These are phyloP conservation scores for Lasius platythorax DNA, from an alignment of 2,888 invertebrate genomes.

Conservation along the genomic window DNA sequence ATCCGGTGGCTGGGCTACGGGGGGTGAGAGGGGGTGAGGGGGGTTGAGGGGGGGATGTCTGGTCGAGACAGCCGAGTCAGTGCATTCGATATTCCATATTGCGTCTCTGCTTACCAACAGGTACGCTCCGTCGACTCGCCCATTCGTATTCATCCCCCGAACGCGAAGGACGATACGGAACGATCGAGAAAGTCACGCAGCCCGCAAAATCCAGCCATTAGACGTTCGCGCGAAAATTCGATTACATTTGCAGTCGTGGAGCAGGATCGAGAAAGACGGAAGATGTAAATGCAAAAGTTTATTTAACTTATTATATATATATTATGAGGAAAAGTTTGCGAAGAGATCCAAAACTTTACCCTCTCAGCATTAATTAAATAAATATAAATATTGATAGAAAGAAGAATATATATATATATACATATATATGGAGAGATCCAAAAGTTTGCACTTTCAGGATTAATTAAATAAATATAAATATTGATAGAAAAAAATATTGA, in stretches of 20 bases:
- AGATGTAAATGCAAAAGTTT: not conserved
- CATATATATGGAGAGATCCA: too few species aligned
- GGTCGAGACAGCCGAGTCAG: slow-evolving; percentile 73
- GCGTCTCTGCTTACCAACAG: slow-evolving; percentile 72
- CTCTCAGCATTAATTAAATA: not conserved
- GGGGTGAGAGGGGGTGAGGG: not conserved
- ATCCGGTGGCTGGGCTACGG: slow-evolving; percentile 70
- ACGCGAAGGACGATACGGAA: slow-evolving; percentile 23
- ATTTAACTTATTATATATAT: not conserved
- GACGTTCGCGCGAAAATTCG: not conserved
- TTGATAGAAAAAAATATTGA: too few species aligned
- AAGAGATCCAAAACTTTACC: not conserved
- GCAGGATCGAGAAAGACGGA: not conserved
- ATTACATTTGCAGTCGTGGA: not conserved
- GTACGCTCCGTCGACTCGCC: slow-evolving; percentile 57
- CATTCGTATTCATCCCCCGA: slow-evolving; percentile 40
- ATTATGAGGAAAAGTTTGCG: not conserved
- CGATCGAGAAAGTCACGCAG: slow-evolving; percentile 27
- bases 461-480: not conserved
- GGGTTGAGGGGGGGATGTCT: slow-evolving; percentile 60
- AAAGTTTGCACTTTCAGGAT: too few species aligned
- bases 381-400: not conserved
- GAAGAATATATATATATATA: too few species aligned
- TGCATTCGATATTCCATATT: slow-evolving; percentile 77
- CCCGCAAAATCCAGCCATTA: slow-evolving; percentile 20